Evolutionary conservation across 2,888 invertebrate genomes (phyloP), one percentile per base, ranked within the genome.

Genomic region (Lasioglossum leucozonium): DNA sequence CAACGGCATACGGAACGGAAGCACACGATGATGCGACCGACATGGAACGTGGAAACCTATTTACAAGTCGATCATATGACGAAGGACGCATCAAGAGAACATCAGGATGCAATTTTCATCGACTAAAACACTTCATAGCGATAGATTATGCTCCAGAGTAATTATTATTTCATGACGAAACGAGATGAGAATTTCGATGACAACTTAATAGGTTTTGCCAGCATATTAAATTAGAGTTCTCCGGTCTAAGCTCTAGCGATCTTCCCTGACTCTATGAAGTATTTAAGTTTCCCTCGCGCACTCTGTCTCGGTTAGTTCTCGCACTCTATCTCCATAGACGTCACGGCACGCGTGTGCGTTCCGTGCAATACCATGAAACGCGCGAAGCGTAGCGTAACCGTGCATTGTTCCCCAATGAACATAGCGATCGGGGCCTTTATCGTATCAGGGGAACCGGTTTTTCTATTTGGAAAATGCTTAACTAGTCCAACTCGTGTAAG

Each of bases 321-420:
- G 67, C n/a, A n/a, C n/a, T 69, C 22, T 40, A 37, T 69, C 40
- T 69, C 40, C 40, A 67, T 67, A 67, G 67, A 69, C n/a, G 67
- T n/a, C 67, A 37, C 18, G 18, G 37, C 22, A 67, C 22, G 37
- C 8, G 67, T 67, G 34, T 37, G 37, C 37, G 67, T 40, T 22
- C 40, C 13, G 4, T 22, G 22, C 22, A 13, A 67, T 67, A 37
- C 67, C 40, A 67, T 37, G 67, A 67, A 67, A n/a, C 22, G 37
- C 40, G 67, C 22, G 67, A 37, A 40, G 4, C 22, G 67, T 11
- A 13, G 22, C 22, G 11, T 67, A 67, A 40, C 37, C n/a, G 22
- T 10, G 40, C 67, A 40, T n/a, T 67, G 37, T 67, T n/a, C 11
- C 10, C 67, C 67, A 11, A 67, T 40, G 37, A 67, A 67, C 22